Evolutionary conservation across 2,888 invertebrate species (phyloP).

Genomic region (Nasonia oneida): DNA sequence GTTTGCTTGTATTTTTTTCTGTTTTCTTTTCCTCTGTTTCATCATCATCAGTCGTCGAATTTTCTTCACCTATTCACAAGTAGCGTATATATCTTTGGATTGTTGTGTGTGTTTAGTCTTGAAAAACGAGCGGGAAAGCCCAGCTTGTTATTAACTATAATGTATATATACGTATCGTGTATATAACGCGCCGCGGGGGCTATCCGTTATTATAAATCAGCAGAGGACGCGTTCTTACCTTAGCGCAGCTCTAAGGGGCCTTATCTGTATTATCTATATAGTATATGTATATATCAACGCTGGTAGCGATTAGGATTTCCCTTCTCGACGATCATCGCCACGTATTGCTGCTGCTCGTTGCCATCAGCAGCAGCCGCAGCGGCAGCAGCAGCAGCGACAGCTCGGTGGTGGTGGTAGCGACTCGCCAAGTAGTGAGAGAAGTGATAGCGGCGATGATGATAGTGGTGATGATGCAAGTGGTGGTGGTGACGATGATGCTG

Average conservation of each 20-base stretch:
- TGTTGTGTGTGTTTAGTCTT: conserved; percentile 71
- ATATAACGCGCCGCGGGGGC: background rate
- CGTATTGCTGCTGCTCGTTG: conserved; percentile 17
- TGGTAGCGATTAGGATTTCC: conserved; percentile 1
- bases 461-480: background rate
- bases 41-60: conserved; percentile 6
- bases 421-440: background rate
- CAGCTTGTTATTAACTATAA: conserved; percentile 16
- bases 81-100: conserved; percentile 72
- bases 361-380: conserved; percentile 19
- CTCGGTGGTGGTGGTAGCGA: conserved; percentile 5
- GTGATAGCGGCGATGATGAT: background rate
- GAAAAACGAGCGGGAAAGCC: conserved; percentile 55
- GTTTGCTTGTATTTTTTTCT: conserved; percentile 51
- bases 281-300: background rate
- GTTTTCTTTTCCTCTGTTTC: conserved; percentile 63
- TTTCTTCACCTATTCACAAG: background rate
- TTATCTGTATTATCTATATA: background rate
- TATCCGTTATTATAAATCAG: background rate
- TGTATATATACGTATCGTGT: conserved; percentile 3
- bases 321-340: background rate
- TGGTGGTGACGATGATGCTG: conserved; percentile 37
- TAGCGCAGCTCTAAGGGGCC: background rate
- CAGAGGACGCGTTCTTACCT: background rate
- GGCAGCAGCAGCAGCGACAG: background rate